phyloP scores from a whole-genome alignment of 2,797 vertebrate species.

The Mycteria americana region DNA sequence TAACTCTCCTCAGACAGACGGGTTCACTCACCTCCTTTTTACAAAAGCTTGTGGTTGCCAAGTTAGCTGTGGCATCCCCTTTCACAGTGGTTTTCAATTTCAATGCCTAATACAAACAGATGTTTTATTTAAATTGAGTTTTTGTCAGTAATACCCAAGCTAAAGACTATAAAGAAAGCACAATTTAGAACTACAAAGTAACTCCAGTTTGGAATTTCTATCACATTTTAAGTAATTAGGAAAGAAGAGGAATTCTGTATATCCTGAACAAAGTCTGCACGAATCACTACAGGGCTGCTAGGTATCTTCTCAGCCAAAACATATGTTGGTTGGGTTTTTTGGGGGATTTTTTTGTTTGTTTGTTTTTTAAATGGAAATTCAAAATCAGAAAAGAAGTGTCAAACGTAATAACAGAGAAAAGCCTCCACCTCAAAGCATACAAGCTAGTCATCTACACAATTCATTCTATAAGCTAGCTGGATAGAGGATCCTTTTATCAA shows the following conservation, averaged over 20 bases:
- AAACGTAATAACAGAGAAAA: not conserved
- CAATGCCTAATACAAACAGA: slow-evolving; percentile 82
- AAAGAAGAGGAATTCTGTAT: not conserved
- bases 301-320: not conserved
- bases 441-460: not conserved
- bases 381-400: not conserved
- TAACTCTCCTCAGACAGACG: not conserved
- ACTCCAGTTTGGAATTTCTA: not conserved
- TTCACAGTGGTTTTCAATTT: slow-evolving; percentile 96
- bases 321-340: not conserved
- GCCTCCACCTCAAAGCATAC: not conserved
- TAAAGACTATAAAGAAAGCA: not conserved
- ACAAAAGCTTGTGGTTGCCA: slow-evolving; percentile 88
- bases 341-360: not conserved
- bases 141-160: not conserved
- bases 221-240: not conserved
- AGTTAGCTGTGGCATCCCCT: slow-evolving; percentile 89
- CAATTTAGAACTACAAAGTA: not conserved
- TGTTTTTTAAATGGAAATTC: not conserved
- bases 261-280: not conserved
- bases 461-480: not conserved
- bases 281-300: not conserved
- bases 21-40: slow-evolving; percentile 89
- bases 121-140: slow-evolving; percentile 5
- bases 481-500: not conserved